Conservation (phyloP, 2,113 vertebrate genomes). For the Silurus meridionalis region DNA sequence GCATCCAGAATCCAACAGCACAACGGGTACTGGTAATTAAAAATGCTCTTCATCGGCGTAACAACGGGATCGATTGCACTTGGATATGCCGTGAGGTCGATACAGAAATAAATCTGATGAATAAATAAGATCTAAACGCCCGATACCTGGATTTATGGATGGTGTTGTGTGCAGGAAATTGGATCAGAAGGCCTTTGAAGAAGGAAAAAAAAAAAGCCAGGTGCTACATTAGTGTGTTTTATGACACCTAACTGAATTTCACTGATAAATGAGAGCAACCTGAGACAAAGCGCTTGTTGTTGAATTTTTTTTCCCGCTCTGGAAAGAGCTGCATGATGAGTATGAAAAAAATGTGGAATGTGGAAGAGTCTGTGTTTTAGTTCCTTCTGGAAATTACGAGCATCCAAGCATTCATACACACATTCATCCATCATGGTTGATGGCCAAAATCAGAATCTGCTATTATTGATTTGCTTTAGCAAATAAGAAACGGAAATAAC, state of each 20-base stretch:
- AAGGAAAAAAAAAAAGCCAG: not conserved
- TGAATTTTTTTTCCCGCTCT: not conserved
- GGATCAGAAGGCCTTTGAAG: not conserved
- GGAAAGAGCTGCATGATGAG: not conserved
- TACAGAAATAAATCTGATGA: constrained; percentile 7
- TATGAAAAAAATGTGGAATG: not conserved
- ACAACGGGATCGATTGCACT: not conserved
- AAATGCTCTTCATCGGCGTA: not conserved
- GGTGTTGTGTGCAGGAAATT: constrained; percentile 44
- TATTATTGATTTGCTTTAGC: no score
- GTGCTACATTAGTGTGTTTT: constrained; percentile 25
- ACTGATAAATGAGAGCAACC: constrained; percentile 3
- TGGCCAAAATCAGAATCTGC: no score
- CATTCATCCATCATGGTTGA: no score
- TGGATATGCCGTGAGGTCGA: not conserved
- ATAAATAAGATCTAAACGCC: constrained; percentile 12
- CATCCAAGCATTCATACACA: no score
- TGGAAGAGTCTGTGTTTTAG: not conserved
- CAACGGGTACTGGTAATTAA: not conserved
- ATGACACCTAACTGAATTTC: constrained; percentile 20
- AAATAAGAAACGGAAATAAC: no score
- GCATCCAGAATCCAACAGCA: not conserved
- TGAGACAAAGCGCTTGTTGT: no score
- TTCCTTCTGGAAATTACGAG: no score
- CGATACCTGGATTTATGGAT: constrained; percentile 33